These are phyloP conservation scores for Camponotus fellah DNA, from an alignment of 2,888 invertebrate genomes.

Conservation along the genomic window DNA sequence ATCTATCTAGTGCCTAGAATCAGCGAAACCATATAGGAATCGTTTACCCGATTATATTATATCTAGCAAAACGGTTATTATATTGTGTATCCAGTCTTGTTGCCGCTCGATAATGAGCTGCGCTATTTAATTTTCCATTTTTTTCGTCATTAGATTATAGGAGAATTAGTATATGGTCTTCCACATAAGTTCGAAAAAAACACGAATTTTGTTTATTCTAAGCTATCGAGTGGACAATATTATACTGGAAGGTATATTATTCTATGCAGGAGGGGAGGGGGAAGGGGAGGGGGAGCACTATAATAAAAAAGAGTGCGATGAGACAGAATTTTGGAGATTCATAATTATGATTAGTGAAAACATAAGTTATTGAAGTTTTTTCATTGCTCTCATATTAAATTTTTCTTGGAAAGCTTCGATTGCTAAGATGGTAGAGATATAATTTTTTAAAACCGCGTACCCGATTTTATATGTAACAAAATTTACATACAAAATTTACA, in stretches of 20 bases:
- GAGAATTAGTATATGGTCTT: constrained; percentile 30
- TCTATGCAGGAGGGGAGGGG: constrained; percentile 22
- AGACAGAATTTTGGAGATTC: constrained; percentile 30
- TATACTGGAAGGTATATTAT: constrained; percentile 50
- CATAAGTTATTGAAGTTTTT: background rate
- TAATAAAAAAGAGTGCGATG: constrained; percentile 42
- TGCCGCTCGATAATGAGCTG: constrained; percentile 65
- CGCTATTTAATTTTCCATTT: constrained; percentile 62
- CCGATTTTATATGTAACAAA: background rate
- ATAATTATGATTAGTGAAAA: constrained; percentile 13
- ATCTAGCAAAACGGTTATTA: constrained; percentile 68
- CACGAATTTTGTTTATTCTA: constrained; percentile 40
- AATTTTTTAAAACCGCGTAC: background rate
- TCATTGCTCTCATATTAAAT: constrained; percentile 8
- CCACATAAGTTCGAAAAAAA: constrained; percentile 40
- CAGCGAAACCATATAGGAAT: constrained; percentile 67
- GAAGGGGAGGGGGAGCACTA: constrained; percentile 6
- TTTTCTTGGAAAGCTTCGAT: constrained; percentile 9
- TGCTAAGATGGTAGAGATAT: background rate
- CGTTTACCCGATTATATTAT: constrained; percentile 64
- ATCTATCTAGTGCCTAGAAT: constrained; percentile 74
- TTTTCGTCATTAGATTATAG: constrained; percentile 34
- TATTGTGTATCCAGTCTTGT: constrained; percentile 75
- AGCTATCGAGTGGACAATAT: constrained; percentile 48
- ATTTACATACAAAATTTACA: background rate